phyloP scores from a whole-genome alignment of 1,140 invertebrate species.

The Bombus pascuorum region DNA sequence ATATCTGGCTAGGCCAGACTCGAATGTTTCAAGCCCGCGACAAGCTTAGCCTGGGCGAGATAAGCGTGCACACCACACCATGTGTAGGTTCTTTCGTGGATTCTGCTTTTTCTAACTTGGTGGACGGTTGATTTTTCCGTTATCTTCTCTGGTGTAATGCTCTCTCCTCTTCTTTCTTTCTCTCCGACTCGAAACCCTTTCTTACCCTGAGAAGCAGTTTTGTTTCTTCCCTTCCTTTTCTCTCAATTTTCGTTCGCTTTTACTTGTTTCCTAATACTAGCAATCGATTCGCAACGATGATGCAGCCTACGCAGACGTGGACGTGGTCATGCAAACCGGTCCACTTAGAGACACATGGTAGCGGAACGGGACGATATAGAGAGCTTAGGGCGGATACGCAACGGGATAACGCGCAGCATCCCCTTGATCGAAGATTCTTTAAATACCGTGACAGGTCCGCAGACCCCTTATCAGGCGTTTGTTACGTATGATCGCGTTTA shows the following conservation, averaged over 20 bases:
- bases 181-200: not conserved
- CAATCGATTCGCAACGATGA: slow-evolving; percentile 47
- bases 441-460: not conserved
- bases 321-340: slow-evolving; percentile 40
- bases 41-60: slow-evolving; percentile 46
- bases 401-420: slow-evolving; percentile 13
- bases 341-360: slow-evolving; percentile 45
- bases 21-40: slow-evolving; percentile 48
- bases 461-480: slow-evolving; percentile 50
- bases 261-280: slow-evolving; percentile 28
- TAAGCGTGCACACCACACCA: slow-evolving; percentile 31
- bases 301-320: slow-evolving; percentile 11
- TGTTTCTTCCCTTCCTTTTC: not conserved
- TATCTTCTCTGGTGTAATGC: not conserved
- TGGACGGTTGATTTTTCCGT: slow-evolving; percentile 20
- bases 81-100: slow-evolving; percentile 15
- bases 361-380: slow-evolving; percentile 1
- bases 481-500: slow-evolving; percentile 65
- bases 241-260: not conserved
- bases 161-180: not conserved
- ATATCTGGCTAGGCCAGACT: slow-evolving; percentile 49
- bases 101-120: slow-evolving; percentile 1
- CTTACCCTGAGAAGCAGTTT: not conserved
- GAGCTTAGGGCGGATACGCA: slow-evolving; percentile 8
- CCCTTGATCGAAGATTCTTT: not conserved